A percentile compares a stretch with the other conserved stretches of the same genome.
These are phyloP conservation scores for Gymnorhina tibicen DNA, from an alignment of 2,113 vertebrate genomes.

Conservation along the genomic window DNA sequence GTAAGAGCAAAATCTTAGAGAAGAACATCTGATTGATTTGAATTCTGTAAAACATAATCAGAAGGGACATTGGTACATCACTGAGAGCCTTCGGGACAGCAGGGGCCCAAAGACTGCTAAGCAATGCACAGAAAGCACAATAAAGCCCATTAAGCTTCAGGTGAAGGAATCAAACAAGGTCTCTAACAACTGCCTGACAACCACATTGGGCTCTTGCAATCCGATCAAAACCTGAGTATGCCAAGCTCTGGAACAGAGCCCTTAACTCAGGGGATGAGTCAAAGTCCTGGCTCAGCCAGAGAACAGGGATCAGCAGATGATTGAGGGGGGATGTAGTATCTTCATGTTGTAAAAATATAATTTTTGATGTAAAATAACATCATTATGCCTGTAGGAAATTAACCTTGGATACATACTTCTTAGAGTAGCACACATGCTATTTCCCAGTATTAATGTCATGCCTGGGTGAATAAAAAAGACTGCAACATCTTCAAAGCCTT, in stretches of 20 bases:
- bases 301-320: background rate
- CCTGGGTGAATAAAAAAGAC: background rate
- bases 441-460: background rate
- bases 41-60: constrained; percentile 30
- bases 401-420: background rate
- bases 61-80: background rate
- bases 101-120: background rate
- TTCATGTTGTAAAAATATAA: background rate
- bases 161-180: constrained; percentile 33
- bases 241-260: background rate
- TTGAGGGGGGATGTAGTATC: background rate
- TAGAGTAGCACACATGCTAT: background rate
- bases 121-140: background rate
- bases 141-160: constrained; percentile 32
- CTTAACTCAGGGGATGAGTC: background rate
- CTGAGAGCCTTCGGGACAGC: background rate
- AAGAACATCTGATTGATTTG: background rate
- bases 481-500: background rate
- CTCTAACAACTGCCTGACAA: constrained; percentile 11
- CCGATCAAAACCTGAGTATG: background rate
- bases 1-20: background rate
- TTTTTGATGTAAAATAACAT: background rate
- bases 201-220: background rate
- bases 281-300: background rate
- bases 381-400: background rate